These are phyloP conservation scores for Drosophila histrio DNA, from an alignment of 2,888 invertebrate genomes.

Conservation along the genomic window DNA sequence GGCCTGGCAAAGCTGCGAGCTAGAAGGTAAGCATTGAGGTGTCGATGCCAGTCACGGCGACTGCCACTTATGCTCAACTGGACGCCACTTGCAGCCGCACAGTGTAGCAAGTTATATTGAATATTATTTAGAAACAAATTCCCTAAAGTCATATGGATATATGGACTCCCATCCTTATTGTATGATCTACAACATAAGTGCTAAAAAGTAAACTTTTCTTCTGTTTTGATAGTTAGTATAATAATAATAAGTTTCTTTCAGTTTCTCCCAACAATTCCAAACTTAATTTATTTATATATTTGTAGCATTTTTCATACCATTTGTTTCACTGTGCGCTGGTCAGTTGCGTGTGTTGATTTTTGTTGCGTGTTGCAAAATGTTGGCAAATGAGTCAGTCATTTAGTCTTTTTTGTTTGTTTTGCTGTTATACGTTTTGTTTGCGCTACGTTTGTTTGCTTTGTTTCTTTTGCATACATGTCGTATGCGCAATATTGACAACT, in stretches of 20 bases:
- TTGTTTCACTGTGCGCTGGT: constrained; percentile 56
- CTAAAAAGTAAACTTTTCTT: too few species aligned
- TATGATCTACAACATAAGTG: too few species aligned
- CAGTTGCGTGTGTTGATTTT: constrained; percentile 68
- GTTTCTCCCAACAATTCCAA: neutral
- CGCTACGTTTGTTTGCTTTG: constrained; percentile 20
- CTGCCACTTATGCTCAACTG: constrained; percentile 25
- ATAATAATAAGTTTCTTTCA: too few species aligned
- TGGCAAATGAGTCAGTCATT: constrained; percentile 75
- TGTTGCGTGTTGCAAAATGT: constrained; percentile 75
- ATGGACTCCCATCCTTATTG: too few species aligned
- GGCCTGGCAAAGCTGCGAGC: constrained; percentile 15
- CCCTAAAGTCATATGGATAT: too few species aligned
- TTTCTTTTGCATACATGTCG: constrained; percentile 56
- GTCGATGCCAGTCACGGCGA: constrained; percentile 49
- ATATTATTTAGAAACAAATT: neutral
- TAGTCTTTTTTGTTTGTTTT: constrained; percentile 51
- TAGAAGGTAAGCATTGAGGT: constrained; percentile 26
- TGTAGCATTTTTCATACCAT: too few species aligned
- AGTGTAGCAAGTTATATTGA: constrained; percentile 22
- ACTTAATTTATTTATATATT: neutral
- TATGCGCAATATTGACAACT: constrained; percentile 75
- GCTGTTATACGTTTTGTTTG: constrained; percentile 34
- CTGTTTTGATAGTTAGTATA: too few species aligned
- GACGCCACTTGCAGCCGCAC: constrained; percentile 27